Base-by-base conservation (phyloP, 2,797 vertebrate species). In the Botia almorhae region DNA sequence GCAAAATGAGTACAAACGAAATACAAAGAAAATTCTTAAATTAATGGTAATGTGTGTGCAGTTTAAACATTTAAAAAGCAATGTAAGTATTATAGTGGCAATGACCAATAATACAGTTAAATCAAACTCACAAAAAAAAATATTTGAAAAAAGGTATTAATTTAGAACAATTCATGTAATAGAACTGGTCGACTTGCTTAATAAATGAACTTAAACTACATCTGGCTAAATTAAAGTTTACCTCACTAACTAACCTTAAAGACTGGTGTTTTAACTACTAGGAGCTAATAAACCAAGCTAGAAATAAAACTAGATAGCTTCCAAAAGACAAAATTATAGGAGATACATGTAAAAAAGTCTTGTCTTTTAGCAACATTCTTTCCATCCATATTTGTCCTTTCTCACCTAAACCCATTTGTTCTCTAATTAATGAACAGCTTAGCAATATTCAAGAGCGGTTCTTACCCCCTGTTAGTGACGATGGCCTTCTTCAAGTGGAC, bases 401-500 rank as follows among this genome's bases (percentile, higher is more conserved):
- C 29, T 63, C 29, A 2, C 16, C 26, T n/a, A 11, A 21, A 6
- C 13, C 23, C 23, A 13, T 69, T 39, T 39, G 23, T 60, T 74
- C 19, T 16, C 3, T 19, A 33, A 43, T 17, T 23, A 68, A 36
- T 17, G 2, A 71, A 51, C 46, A 69, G 53, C 61, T 43, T 68
- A 23, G 43, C 4, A 23, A 61, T 53, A 74, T 56, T 23, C 17
- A 76, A 39, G 11, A 79, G 71, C 43, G 26, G 23, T 19, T 78
- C 96, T 95, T 85, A 99, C 98, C 98, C 98, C 91, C 97, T 95
- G 89, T 98, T 99, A 93, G 95, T 97, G 92, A 98, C 96, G 50
- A 97, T 94, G 82, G 97, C 98, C 90, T 98, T 99, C 94, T 98
- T 98, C 93, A 99, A 93, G 91, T 99, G 96, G 90, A 99, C 93